phyloP scores from a whole-genome alignment of 2,888 invertebrate species.

The Hirudinaria manillensis region DNA sequence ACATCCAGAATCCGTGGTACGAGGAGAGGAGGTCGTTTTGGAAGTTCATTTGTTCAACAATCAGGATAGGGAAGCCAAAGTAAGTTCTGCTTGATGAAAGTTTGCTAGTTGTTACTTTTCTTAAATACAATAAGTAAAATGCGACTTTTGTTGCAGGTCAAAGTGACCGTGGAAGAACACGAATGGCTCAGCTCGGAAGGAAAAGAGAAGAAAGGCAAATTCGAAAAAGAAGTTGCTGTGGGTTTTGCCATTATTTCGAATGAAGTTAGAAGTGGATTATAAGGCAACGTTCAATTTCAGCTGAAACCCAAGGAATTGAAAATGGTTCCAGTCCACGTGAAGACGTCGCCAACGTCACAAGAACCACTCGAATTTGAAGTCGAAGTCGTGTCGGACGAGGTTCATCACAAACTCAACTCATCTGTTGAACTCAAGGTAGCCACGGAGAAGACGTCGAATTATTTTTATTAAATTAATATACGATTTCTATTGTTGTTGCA shows the following conservation, averaged over 20 bases:
- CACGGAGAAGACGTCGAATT: not conserved
- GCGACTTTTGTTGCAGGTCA: too few species aligned
- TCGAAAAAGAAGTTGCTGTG: too few species aligned
- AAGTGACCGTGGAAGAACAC: too few species aligned
- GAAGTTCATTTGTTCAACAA: conserved; percentile 2
- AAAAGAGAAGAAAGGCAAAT: too few species aligned
- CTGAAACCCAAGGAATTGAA: too few species aligned
- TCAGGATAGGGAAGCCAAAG: conserved; percentile 1
- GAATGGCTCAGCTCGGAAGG: too few species aligned
- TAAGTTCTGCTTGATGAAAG: not conserved
- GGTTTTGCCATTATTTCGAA: too few species aligned
- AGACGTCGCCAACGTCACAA: too few species aligned
- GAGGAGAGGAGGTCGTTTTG: not conserved
- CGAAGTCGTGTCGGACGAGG: not conserved
- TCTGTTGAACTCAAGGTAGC: not conserved
- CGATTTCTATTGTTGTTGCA: not conserved
- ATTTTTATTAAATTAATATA: not conserved
- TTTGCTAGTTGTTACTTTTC: too few species aligned
- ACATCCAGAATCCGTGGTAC: not conserved
- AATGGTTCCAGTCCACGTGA: too few species aligned
- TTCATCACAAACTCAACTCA: not conserved
- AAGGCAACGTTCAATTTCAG: too few species aligned
- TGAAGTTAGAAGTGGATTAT: too few species aligned
- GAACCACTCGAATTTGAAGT: not conserved
- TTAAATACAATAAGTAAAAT: not conserved